Evolutionary conservation across 2,888 invertebrate genomes (phyloP), one percentile per base, ranked within the genome.

Genomic region (Ornithoptera alexandrae): DNA sequence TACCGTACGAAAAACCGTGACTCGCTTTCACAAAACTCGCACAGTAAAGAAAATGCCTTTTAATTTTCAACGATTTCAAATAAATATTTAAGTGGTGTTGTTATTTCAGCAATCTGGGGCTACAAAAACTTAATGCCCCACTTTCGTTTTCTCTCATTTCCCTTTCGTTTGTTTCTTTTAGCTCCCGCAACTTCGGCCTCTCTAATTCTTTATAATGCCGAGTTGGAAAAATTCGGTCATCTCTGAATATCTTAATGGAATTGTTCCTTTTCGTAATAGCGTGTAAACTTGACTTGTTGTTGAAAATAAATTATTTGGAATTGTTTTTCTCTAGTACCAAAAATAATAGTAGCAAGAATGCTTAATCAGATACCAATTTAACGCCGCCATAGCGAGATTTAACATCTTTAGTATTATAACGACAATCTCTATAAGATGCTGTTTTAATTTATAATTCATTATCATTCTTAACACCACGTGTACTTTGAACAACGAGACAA

Each of bases 71-170:
- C 46, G 67, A 67, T 65, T 65, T 22, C 64, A 68, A 67, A 67
- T 68, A 71, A 67, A 71, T 71, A 68, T 71, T 67, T 70, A 56
- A 70, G 70, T 63, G 59, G 62, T 24, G 22, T 42, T 67, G 56
- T 63, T 67, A 59, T 67, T 67, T 60, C 66, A 59, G 53, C 42
- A 50, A 57, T 64, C 65, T 62, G 61, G 30, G 39, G 18, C 57
- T 59, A 50, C 56, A 61, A 70, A 70, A 66, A 70, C 59, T 62
- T 62, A 61, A 50, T 58, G 57, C 58, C 30, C 36, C 62, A 58
- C 70, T 70, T 66, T 66, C 66, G 62, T 66, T 66, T 66, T 63
- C 69, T 24, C 24, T 60, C 65, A 36, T 69, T 50, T 62, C 50
- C 62, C 65, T 66, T 66, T 66, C 62, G 57, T 62, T 66, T 70